A percentile compares a stretch with the other conserved stretches of the same genome.
Conservation (phyloP, 2,113 vertebrate species). For the Hydropotes inermis region DNA sequence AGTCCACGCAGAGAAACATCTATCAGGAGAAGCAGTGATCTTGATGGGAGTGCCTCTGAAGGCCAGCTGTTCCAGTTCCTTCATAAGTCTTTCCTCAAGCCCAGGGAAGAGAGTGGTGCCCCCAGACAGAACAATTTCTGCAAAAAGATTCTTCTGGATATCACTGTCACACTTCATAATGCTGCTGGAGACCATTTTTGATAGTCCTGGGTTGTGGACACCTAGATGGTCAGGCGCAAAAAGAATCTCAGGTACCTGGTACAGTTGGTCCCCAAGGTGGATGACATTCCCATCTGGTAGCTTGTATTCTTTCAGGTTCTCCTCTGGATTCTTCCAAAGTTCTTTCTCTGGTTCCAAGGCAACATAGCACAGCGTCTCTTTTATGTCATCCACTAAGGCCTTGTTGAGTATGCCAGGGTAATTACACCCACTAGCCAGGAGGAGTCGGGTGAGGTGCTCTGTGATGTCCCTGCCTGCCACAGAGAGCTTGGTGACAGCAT, state of each 20-base stretch:
- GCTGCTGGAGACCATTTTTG: slow-evolving; percentile 64
- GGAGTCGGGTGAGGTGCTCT: slow-evolving; percentile 53
- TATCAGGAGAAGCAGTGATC: slow-evolving; percentile 67
- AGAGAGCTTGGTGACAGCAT: background rate
- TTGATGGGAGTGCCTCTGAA: slow-evolving; percentile 63
- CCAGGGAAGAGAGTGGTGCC: slow-evolving; percentile 72
- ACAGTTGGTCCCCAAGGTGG: slow-evolving; percentile 41
- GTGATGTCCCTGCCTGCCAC: slow-evolving; percentile 68
- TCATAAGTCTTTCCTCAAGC: slow-evolving; percentile 70
- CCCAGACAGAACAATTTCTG: slow-evolving; percentile 68
- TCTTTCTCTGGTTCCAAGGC: slow-evolving; percentile 51
- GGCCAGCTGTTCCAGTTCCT: slow-evolving; percentile 56
- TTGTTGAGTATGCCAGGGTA: background rate
- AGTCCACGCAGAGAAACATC: slow-evolving; percentile 70
- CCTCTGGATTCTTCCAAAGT: background rate
- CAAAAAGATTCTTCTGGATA: slow-evolving; percentile 59
- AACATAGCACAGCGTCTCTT: slow-evolving; percentile 69
- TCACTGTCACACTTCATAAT: slow-evolving; percentile 67
- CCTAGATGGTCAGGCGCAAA: slow-evolving; percentile 59
- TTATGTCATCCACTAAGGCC: slow-evolving; percentile 25
- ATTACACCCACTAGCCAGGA: background rate
- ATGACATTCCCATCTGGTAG: slow-evolving; percentile 70
- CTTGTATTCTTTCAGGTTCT: slow-evolving; percentile 37
- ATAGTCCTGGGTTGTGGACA: slow-evolving; percentile 38
- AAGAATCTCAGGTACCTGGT: slow-evolving; percentile 73